These are phyloP conservation scores for Dynastes maya DNA, from an alignment of 2,888 invertebrate species.

Conservation along the genomic window DNA sequence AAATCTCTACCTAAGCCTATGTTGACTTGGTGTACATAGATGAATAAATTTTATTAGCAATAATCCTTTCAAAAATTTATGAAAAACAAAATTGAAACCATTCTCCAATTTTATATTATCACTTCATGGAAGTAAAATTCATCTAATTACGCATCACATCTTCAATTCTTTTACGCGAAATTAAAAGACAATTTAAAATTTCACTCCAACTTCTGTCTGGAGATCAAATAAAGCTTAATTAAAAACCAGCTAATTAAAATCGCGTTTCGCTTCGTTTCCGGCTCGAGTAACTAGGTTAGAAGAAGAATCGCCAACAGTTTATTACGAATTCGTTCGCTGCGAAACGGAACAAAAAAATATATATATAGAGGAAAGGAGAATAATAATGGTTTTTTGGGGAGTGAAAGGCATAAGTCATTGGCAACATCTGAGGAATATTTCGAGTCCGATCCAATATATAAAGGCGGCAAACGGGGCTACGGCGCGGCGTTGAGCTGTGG, in stretches of 20 bases:
- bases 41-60: too few species aligned
- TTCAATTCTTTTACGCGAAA: not conserved
- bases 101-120: not conserved
- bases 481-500: not conserved
- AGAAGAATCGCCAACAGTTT: slow-evolving; percentile 23
- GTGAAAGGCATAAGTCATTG: slow-evolving; percentile 18
- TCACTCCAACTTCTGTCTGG: not conserved
- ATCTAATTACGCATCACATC: not conserved
- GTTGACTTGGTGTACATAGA: too few species aligned
- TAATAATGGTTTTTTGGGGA: slow-evolving; percentile 2
- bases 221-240: slow-evolving; percentile 25
- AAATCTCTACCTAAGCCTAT: too few species aligned
- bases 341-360: not conserved
- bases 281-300: not conserved
- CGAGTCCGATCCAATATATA: slow-evolving; percentile 10
- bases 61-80: too few species aligned
- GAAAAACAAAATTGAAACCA: too few species aligned
- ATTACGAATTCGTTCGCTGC: slow-evolving; percentile 15
- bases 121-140: not conserved
- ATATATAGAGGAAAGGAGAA: not conserved
- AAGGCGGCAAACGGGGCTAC: not conserved
- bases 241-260: slow-evolving; percentile 12
- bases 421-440: slow-evolving; percentile 27
- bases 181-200: slow-evolving; percentile 18
- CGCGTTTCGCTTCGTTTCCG: slow-evolving; percentile 4